Conservation (phyloP, 2,888 invertebrate species). For the Ommatoiulus sabulosus region DNA sequence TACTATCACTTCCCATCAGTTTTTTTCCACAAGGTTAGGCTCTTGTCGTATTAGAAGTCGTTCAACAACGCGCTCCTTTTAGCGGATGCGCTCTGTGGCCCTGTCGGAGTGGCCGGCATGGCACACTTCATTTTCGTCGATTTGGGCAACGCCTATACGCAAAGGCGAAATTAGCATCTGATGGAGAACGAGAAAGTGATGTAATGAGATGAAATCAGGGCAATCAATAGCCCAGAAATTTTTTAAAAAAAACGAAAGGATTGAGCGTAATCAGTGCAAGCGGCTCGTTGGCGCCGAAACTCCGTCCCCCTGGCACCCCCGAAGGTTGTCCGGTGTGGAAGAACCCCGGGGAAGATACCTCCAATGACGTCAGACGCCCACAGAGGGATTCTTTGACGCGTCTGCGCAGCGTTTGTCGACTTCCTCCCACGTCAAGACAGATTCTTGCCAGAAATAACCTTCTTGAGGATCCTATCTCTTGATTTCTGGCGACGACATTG, state of each 20-base stretch:
- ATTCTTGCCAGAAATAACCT: not conserved
- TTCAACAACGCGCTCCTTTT: too few relatives aligned
- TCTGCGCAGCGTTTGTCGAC: not conserved
- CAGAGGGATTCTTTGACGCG: not conserved
- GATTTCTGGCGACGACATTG: too few relatives aligned
- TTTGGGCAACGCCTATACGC: conserved; percentile 6
- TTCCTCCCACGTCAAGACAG: not conserved
- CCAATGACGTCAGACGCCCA: not conserved
- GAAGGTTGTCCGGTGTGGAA: not conserved
- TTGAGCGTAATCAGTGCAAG: not conserved
- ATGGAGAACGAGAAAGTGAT: not conserved
- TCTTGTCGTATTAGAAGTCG: too few relatives aligned
- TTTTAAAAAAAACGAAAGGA: not conserved
- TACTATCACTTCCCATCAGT: too few relatives aligned
- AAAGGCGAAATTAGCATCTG: not conserved
- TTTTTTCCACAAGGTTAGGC: too few relatives aligned
- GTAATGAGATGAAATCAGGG: conserved; percentile 12
- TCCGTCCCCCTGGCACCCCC: not conserved
- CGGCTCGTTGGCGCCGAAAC: not conserved
- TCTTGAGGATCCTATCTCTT: not conserved
- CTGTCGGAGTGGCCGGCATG: not conserved
- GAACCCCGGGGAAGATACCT: not conserved
- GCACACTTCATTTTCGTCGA: not conserved
- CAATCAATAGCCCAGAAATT: not conserved
- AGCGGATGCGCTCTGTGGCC: too few relatives aligned